Evolutionary conservation across 2,797 vertebrate genomes (phyloP).

Genomic region (Myotis findleyi): DNA sequence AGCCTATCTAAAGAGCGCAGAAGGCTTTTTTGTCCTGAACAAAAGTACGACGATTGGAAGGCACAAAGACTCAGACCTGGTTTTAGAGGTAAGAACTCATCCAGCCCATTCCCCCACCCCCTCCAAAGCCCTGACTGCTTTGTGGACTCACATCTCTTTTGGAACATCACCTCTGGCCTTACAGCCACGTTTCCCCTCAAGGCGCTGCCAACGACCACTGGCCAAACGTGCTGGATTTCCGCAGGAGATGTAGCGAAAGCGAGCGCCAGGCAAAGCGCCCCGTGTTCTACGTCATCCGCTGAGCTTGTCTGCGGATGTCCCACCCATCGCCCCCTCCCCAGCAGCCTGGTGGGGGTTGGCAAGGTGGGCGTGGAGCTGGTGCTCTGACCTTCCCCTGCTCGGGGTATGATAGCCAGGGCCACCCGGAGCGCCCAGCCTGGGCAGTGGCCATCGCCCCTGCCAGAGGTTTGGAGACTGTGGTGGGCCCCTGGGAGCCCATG

Average conservation of each 20-base stretch:
- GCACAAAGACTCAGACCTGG: conserved; percentile 86
- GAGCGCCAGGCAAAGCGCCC: accelerated
- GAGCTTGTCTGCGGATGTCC: accelerated
- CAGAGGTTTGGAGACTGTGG: background rate
- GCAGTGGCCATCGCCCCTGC: background rate
- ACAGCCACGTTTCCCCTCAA: background rate
- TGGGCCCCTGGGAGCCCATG: accelerated
- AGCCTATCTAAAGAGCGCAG: conserved; percentile 86
- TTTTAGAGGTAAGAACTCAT: conserved; percentile 86
- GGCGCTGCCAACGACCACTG: accelerated
- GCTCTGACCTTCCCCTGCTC: background rate
- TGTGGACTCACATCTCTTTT: no score
- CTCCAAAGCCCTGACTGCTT: background rate
- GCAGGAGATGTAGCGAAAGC: background rate
- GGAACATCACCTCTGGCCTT: background rate
- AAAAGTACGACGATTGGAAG: conserved; percentile 85
- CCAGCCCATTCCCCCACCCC: accelerated
- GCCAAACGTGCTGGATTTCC: accelerated
- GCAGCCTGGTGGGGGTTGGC: background rate
- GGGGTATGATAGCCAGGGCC: background rate
- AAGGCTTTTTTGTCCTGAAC: conserved; percentile 86
- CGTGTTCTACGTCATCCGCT: background rate
- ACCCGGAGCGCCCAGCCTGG: background rate
- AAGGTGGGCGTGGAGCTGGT: background rate
- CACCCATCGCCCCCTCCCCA: background rate